Conservation (phyloP, 2,888 invertebrate species). For the Leistus spinibarbis region DNA sequence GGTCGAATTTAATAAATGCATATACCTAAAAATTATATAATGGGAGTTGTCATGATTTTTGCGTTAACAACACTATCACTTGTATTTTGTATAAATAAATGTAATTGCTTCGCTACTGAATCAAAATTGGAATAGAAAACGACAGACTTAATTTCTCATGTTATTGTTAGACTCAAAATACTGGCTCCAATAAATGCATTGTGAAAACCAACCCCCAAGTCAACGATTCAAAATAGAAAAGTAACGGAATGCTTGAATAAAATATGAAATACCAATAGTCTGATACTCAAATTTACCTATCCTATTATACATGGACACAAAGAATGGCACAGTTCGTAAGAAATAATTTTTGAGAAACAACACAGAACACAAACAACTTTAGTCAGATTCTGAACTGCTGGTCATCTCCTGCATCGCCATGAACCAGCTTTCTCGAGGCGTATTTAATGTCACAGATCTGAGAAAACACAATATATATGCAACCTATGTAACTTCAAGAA, state of each 20-base stretch:
- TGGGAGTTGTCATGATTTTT: not conserved
- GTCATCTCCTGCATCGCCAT: conserved; percentile 62
- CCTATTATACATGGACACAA: conserved; percentile 31
- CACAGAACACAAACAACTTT: conserved; percentile 17
- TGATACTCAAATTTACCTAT: not conserved
- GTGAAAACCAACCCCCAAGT: not conserved
- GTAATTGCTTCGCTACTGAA: not conserved
- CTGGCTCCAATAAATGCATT: conserved; percentile 1
- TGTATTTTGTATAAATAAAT: not conserved
- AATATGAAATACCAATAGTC: conserved; percentile 8
- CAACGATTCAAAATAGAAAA: conserved; percentile 1
- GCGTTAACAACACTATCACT: not conserved
- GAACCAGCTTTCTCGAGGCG: conserved; percentile 62
- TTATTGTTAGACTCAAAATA: conserved; percentile 2
- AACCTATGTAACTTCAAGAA: not conserved
- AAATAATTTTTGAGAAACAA: conserved; percentile 2
- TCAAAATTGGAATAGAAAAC: not conserved
- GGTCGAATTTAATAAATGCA: not conserved
- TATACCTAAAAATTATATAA: not conserved
- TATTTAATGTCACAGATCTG: conserved; percentile 45
- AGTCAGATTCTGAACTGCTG: conserved; percentile 50
- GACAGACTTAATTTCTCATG: not conserved
- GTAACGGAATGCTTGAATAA: not conserved
- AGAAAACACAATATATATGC: not conserved
- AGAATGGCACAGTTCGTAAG: conserved; percentile 34